Percentiles rank a stretch among this genome's conserved stretches.
These are phyloP conservation scores for Tachysurus fulvidraco DNA, from an alignment of 2,113 vertebrate species.

Conservation along the genomic window DNA sequence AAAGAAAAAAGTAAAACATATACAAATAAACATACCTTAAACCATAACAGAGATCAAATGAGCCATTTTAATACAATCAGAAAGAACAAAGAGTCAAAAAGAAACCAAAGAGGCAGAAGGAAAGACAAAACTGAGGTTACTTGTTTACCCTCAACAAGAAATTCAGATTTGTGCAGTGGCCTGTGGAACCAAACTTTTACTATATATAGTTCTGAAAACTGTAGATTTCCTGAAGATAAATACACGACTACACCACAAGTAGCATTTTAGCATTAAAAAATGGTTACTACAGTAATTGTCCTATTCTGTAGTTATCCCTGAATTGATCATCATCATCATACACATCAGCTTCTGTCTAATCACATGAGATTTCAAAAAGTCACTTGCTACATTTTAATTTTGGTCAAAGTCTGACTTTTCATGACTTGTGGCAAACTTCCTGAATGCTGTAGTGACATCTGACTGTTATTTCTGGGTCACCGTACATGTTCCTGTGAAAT, in stretches of 20 bases:
- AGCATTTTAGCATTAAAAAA: neutral
- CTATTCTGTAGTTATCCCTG: too few relatives aligned
- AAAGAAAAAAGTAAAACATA: neutral
- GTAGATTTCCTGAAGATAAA: neutral
- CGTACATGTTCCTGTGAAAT: neutral
- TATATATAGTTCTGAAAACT: neutral
- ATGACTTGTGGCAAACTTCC: neutral
- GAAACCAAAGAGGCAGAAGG: neutral
- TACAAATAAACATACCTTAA: too few relatives aligned
- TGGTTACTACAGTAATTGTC: too few relatives aligned
- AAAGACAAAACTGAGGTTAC: neutral
- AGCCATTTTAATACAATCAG: neutral
- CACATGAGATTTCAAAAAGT: neutral
- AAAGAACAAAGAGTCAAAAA: neutral
- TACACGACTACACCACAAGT: neutral
- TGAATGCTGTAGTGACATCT: neutral
- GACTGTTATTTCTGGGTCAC: neutral
- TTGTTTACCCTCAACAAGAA: neutral
- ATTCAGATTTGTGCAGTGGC: neutral
- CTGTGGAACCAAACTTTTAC: neutral
- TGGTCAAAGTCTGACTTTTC: neutral
- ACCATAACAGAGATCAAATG: neutral
- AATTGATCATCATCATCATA: neutral
- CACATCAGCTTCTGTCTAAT: too few relatives aligned
- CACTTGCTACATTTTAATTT: neutral